phyloP scores from a whole-genome alignment of 1,140 invertebrate species.

The Apis mellifera region DNA sequence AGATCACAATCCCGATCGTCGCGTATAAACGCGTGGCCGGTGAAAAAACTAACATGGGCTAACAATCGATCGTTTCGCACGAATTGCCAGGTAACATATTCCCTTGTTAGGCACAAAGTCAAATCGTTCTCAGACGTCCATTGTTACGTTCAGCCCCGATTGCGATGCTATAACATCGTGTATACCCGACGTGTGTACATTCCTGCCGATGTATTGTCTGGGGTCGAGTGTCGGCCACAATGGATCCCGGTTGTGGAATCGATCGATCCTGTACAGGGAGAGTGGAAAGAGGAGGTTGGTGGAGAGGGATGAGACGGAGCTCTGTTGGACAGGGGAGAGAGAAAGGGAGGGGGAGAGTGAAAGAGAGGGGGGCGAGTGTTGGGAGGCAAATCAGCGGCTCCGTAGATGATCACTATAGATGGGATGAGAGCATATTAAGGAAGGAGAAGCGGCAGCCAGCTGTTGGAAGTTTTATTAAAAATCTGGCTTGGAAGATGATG shows the following conservation, averaged over 20 bases:
- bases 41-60: neutral
- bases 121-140: conserved; percentile 49
- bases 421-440: conserved; percentile 68
- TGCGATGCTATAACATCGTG: conserved; percentile 58
- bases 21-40: too few species aligned
- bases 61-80: conserved; percentile 21
- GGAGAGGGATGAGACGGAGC: neutral
- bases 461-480: conserved; percentile 70
- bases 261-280: conserved; percentile 56
- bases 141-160: conserved; percentile 43
- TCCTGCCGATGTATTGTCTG: conserved; percentile 59
- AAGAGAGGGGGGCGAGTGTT: conserved; percentile 16
- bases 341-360: conserved; percentile 8
- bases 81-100: conserved; percentile 37
- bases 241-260: conserved; percentile 64
- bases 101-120: conserved; percentile 47
- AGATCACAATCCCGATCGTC: neutral
- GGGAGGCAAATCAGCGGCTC: conserved; percentile 64
- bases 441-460: conserved; percentile 47
- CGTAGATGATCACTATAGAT: conserved; percentile 67
- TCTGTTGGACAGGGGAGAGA: neutral
- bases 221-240: conserved; percentile 61
- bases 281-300: conserved; percentile 22
- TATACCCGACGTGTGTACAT: conserved; percentile 52
- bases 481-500: conserved; percentile 65